A percentile compares a stretch with the other conserved stretches of the same genome.
Evolutionary conservation across 2,797 vertebrate species (phyloP).

Genomic region (Steatocranus sp.): DNA sequence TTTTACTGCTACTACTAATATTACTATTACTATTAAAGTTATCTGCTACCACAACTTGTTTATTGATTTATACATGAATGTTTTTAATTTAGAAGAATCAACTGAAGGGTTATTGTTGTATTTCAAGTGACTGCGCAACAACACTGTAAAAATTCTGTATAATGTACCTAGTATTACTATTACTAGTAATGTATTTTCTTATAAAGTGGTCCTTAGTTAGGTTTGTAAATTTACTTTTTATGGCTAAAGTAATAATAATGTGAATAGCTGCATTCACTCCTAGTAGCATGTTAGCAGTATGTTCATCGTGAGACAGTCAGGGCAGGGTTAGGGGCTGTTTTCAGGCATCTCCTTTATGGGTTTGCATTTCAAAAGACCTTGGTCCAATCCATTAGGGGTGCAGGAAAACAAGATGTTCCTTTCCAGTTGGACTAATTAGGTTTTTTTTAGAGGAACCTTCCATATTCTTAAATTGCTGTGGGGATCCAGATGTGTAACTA

Average conservation of each 20-base stretch:
- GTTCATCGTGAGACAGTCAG: neutral
- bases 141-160: neutral
- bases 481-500: conserved; percentile 80
- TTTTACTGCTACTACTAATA: neutral
- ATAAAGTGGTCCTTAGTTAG: too few species aligned
- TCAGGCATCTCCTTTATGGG: conserved; percentile 68
- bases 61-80: neutral
- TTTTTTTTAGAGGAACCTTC: conserved; percentile 63
- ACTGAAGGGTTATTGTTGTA: neutral
- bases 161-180: neutral
- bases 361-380: conserved; percentile 80
- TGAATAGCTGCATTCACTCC: neutral
- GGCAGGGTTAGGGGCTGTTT: conserved; percentile 15
- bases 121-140: neutral
- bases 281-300: conserved; percentile 11
- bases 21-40: neutral
- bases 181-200: neutral
- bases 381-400: conserved; percentile 72
- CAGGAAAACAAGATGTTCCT: conserved; percentile 73
- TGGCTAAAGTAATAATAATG: too few species aligned
- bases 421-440: conserved; percentile 73
- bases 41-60: neutral
- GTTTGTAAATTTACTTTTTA: too few species aligned
- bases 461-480: conserved; percentile 72
- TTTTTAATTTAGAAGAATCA: neutral